Evolutionary conservation across 92 coral and sea anemone genomes (phyloP).

Genomic region (Phenganax subtilis): DNA sequence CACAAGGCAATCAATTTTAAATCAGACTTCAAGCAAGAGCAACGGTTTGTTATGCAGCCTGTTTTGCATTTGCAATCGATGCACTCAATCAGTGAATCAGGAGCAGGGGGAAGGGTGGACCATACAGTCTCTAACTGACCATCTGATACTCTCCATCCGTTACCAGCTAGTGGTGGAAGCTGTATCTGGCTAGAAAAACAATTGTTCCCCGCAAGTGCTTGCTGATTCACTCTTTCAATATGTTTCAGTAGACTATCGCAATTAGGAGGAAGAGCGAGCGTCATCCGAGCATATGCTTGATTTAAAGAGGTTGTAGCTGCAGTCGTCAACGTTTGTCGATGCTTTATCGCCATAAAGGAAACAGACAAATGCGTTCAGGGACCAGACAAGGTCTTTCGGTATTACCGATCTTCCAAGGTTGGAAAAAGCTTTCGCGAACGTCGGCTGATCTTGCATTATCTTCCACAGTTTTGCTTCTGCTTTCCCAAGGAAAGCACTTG

Average conservation of each 20-base stretch:
- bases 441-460: no score
- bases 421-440: no score
- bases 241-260: not conserved
- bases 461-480: no score
- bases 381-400: no score
- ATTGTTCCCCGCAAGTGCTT: constrained; percentile 32
- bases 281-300: constrained; percentile 41
- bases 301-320: constrained; percentile 22
- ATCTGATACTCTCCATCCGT: constrained; percentile 29
- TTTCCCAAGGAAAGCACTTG: no score
- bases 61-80: constrained; percentile 32
- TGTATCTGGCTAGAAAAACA: constrained; percentile 6
- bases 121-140: not conserved
- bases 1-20: constrained; percentile 36
- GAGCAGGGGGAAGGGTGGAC: constrained; percentile 34
- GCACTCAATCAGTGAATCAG: constrained; percentile 39
- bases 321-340: no score
- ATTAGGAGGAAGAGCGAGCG: not conserved
- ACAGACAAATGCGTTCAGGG: no score
- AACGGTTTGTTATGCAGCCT: constrained; percentile 30
- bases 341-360: no score
- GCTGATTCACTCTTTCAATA: constrained; percentile 30
- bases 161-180: constrained; percentile 27
- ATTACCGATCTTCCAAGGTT: no score
- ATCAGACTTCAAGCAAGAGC: constrained; percentile 28